Conservation (phyloP, 1,140 invertebrate species). For the Brachionus plicatilis region DNA sequence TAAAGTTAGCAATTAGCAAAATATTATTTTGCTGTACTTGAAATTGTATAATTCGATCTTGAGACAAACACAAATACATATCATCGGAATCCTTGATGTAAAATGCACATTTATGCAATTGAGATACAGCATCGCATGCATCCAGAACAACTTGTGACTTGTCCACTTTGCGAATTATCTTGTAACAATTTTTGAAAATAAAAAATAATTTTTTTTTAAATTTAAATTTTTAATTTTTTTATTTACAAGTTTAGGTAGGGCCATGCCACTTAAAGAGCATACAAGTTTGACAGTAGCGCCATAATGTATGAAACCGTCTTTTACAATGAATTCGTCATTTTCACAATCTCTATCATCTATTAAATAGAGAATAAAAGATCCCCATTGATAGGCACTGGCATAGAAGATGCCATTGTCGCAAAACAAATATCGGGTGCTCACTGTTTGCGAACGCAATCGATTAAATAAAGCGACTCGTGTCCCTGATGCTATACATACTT, state of each 20-base stretch:
- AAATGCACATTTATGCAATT: conserved; percentile 98
- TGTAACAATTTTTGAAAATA: not conserved
- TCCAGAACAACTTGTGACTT: conserved; percentile 96
- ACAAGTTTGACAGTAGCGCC: conserved; percentile 95
- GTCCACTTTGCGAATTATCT: conserved; percentile 81
- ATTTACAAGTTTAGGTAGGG: conserved; percentile 73
- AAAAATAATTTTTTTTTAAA: not conserved
- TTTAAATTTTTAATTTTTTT: not conserved
- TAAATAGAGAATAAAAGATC: conserved; percentile 96
- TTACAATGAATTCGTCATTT: conserved; percentile 85
- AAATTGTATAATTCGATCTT: conserved; percentile 98
- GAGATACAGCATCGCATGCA: conserved; percentile 94
- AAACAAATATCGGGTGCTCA: conserved; percentile 94
- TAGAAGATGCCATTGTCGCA: conserved; percentile 90
- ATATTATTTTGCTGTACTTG: conserved; percentile 62
- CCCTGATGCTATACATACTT: conserved; percentile 91
- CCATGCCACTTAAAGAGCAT: conserved; percentile 96
- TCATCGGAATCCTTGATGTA: conserved; percentile 95
- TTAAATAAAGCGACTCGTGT: conserved; percentile 98
- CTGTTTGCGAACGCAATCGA: conserved; percentile 87
- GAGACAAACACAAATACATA: conserved; percentile 96
- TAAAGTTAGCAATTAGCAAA: not conserved
- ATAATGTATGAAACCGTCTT: conserved; percentile 97
- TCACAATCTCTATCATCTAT: conserved; percentile 93
- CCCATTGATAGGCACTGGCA: conserved; percentile 98